A percentile compares a stretch with the other conserved stretches of the same genome.
phyloP scores from a whole-genome alignment of 2,113 vertebrate species.

The Chloropsis cyanopogon region DNA sequence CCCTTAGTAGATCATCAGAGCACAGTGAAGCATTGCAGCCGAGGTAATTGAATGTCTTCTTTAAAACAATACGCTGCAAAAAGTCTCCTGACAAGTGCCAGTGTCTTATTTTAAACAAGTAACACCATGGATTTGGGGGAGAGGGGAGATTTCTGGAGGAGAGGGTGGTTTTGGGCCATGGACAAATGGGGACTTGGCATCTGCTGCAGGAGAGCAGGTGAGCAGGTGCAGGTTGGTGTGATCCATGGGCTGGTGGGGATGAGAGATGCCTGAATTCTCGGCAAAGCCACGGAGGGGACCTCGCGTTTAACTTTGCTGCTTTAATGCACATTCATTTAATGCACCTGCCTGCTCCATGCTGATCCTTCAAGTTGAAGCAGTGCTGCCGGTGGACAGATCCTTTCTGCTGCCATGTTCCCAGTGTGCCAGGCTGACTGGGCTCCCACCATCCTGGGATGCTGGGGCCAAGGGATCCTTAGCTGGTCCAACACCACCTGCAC shows the following conservation, averaged over 20 bases:
- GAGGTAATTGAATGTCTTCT: slow-evolving; percentile 64
- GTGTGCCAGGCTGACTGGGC: neutral
- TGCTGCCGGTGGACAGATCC: neutral
- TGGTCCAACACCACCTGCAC: neutral
- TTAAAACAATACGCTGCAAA: slow-evolving; percentile 49
- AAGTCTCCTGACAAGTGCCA: slow-evolving; percentile 34
- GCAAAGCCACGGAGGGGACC: neutral
- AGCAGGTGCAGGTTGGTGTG: rapidly evolving
- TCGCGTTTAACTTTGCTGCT: rapidly evolving
- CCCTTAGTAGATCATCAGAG: slow-evolving; percentile 63
- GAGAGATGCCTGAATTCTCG: neutral
- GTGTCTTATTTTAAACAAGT: slow-evolving; percentile 7
- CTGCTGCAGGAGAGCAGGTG: neutral
- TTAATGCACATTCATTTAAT: neutral
- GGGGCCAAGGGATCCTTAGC: neutral
- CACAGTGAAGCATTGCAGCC: slow-evolving; percentile 18
- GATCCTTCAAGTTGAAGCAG: neutral
- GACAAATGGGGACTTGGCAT: neutral
- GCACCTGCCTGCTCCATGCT: neutral
- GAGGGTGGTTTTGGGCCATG: neutral
- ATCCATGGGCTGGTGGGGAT: neutral
- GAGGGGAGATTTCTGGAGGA: neutral
- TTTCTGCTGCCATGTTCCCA: neutral
- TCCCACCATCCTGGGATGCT: rapidly evolving
- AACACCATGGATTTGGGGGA: rapidly evolving